phyloP scores from a whole-genome alignment of 2,888 invertebrate genomes.

The Macrosoma leucophasiata region DNA sequence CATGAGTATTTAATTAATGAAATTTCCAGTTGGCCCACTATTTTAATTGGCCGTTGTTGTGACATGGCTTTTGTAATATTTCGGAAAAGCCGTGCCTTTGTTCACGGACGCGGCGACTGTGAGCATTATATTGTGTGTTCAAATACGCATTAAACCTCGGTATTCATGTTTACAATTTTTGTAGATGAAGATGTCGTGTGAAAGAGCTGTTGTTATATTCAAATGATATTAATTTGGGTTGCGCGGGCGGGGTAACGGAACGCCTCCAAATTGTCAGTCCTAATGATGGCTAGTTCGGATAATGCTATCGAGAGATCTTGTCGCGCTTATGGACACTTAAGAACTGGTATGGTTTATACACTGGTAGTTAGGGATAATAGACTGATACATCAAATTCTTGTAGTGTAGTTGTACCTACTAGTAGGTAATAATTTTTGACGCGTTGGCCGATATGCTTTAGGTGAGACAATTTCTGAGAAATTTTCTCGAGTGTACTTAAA shows the following conservation, averaged over 20 bases:
- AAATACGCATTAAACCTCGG: slow-evolving; percentile 62
- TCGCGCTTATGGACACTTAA: slow-evolving; percentile 21
- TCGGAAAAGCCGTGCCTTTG: slow-evolving; percentile 64
- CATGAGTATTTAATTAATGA: slow-evolving; percentile 63
- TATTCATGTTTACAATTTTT: slow-evolving; percentile 46
- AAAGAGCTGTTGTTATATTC: slow-evolving; percentile 53
- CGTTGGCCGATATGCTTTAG: no score
- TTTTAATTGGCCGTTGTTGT: slow-evolving; percentile 70
- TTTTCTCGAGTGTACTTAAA: no score
- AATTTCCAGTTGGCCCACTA: slow-evolving; percentile 71
- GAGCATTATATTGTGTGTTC: slow-evolving; percentile 70
- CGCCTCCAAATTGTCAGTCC: slow-evolving; percentile 47
- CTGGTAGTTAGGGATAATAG: no score
- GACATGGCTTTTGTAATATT: slow-evolving; percentile 69
- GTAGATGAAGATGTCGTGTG: slow-evolving; percentile 70
- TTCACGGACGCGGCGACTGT: slow-evolving; percentile 57
- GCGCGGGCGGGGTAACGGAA: slow-evolving; percentile 47
- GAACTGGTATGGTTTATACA: no score
- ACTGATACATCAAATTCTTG: no score
- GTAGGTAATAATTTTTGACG: no score
- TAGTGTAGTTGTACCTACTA: no score
- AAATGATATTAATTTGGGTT: slow-evolving; percentile 66
- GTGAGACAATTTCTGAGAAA: no score
- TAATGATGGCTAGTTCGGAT: slow-evolving; percentile 55
- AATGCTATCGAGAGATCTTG: slow-evolving; percentile 50